Base-by-base conservation (phyloP, 1,140 invertebrate species). In the Musca domestica region DNA sequence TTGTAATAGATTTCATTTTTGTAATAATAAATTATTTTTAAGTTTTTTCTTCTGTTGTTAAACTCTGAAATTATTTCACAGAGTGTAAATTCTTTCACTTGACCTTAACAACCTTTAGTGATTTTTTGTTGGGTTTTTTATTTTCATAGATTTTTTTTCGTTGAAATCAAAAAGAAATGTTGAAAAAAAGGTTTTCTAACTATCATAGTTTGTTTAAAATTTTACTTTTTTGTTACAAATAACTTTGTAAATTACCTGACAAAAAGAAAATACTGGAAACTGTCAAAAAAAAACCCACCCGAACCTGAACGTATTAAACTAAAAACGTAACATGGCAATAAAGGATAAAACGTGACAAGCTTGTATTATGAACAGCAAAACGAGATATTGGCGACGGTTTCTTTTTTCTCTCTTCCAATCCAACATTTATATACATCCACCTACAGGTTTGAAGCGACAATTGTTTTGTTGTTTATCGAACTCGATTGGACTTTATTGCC, bases 331-430 rank as follows among this genome's bases (percentile, higher is more conserved):
- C 34, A 63, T 46, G n/a, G 58, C 27, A 63, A 63, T 63, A 63
- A 63, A 63, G 58, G 58, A 63, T 27, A 63, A 63, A 20, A 63
- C 58, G 58, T 63, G 58, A 63, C 58, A 34, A 30, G 58, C 23
- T 19, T 51, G 49, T 51, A 41, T 41, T 41, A 41, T 41, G 34
- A 41, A 41, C 34, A 41, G 34, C 34, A 41, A 41, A 7, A 12
- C 34, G 34, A 41, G 4, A 5, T 41, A 12, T 41, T 41, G 34
- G 27, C 27, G 3, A 9, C 3, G 3, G 9, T 3, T 30, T 9
- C 9, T 4, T 30, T 54, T 56, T 56, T 27, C n/a, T 30, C 20
- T 34, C n/a, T 12, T 41, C 34, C 4, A 41, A 41, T 41, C 12
- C 5, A 41, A 7, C n/a, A n/a, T 41, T 41, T 12, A 12, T n/a